Evolutionary conservation across 1,140 invertebrate species (phyloP), one percentile per base, ranked within the genome.

Genomic region (Drosophila parabipectinata): DNA sequence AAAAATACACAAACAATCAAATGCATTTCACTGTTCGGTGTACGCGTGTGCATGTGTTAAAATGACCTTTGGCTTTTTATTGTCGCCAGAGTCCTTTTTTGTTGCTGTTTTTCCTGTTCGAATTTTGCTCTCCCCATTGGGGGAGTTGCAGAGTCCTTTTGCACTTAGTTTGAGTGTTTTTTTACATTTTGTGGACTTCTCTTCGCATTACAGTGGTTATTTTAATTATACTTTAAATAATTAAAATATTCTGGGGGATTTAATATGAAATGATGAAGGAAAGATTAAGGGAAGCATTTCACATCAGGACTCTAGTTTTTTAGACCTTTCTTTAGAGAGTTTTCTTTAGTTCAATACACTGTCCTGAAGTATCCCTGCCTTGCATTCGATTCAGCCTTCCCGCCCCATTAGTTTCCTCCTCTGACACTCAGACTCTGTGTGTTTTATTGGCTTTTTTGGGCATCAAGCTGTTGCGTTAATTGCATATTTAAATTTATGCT

Each of bases 401-500:
- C n/a, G 41, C 7, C 39, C 12, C 8, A 39, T 54, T 37, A 52
- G 18, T 21, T 24, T 26, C 4, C 12, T 14, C n/a, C 37, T 45
- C 59, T 47, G 64, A 15, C 1, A 7, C 44, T 37, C 15, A 32
- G 9, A 21, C 26, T 7, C 0, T 7, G 8, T 47, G 30, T 32
- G 14, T 64, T 75, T 56, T 12, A 41, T 64, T 57, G 15, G 5
- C 21, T 47, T 50, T 66, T 71, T 69, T 9, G 30, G 60, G 72
- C 79, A 55, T 57, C 83, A 77, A 87, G 83, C 83, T 87, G 83
- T 83, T 87, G 75, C 79, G 61, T 87, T 88, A 87, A 87, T 88
- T 87, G 79, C 83, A 83, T 88, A 88, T 87, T 88, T 88, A 88
- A 88, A 83, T 87, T 87, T 87, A 87, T 87, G 79, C 67, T 88